phyloP scores from a whole-genome alignment of 1,140 invertebrate genomes.

The Tetragonula clypearis region DNA sequence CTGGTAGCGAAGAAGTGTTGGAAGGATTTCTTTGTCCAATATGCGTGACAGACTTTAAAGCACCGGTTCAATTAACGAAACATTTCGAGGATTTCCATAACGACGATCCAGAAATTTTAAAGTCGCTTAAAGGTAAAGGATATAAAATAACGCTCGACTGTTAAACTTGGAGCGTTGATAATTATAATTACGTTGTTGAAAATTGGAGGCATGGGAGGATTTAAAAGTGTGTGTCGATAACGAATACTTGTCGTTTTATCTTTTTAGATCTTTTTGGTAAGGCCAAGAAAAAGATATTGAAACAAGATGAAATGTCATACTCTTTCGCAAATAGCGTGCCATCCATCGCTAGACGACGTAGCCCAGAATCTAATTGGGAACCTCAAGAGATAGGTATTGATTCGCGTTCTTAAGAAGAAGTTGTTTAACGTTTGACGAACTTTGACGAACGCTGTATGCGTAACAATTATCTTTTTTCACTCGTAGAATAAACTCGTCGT shows the following conservation, averaged over 20 bases:
- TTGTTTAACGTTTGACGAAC: not conserved
- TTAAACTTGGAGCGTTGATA: not conserved
- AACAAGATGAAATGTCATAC: slow-evolving; percentile 86
- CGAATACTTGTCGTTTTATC: not conserved
- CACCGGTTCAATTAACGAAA: slow-evolving; percentile 89
- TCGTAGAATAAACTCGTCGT: no score
- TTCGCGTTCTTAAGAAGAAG: not conserved
- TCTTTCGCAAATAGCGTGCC: slow-evolving; percentile 80
- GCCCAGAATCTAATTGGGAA: slow-evolving; percentile 82
- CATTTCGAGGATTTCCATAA: slow-evolving; percentile 95
- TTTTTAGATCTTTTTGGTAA: slow-evolving; percentile 90
- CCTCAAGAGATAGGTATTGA: slow-evolving; percentile 84
- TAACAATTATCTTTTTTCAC: no score
- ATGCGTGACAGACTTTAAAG: slow-evolving; percentile 94
- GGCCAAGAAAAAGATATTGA: slow-evolving; percentile 94
- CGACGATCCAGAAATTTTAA: slow-evolving; percentile 94
- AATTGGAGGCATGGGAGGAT: not conserved
- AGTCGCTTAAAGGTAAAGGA: slow-evolving; percentile 90
- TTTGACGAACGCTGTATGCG: no score
- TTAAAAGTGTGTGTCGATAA: not conserved
- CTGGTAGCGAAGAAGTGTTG: slow-evolving; percentile 84
- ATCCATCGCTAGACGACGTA: slow-evolving; percentile 56
- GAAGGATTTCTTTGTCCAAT: slow-evolving; percentile 97
- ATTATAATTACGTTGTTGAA: not conserved
- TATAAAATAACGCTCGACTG: slow-evolving; percentile 13